Base-by-base conservation (phyloP, 2,888 invertebrate species). In the Tenthredo livida region DNA sequence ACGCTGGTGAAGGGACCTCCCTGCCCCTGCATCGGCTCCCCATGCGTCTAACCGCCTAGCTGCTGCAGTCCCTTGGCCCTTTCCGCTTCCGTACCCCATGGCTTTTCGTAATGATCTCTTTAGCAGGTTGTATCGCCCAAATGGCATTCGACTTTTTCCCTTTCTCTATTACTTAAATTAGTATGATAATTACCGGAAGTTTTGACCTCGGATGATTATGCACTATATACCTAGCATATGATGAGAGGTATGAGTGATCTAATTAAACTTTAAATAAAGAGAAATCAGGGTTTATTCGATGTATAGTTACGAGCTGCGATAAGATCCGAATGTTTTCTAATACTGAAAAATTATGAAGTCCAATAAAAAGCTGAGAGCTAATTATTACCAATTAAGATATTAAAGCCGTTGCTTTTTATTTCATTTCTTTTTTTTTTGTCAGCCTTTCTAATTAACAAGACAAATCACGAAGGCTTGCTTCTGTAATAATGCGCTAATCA, bases 1-100 rank as follows among this genome's bases (percentile, higher is more conserved):
- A 72, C 86, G 84, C 21, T n/a, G n/a, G 80, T 85, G 65, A 87
- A 90, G 61, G 87, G 92, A 90, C 91, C 90, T 93, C 93, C 91
- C 87, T 82, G 87, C 82, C 84, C 58, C 78, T 84, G 80, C 33
- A 58, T 78, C 82, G 85, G 82, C 84, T 86, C 83, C 84, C 85
- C 84, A 21, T 67, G 43, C 67, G 29, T 33, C 78, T 25, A 15
- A 21, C 58, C 80, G 37, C 29, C 75, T 29, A 17, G 33, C 78
- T 54, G 43, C n/a, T 47, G 75, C 17, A 40, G 21, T 21, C 65
- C 82, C 47, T 47, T n/a, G 67, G 12, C 50, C 33, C 47, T 43
- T 83, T 70, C 50, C 67, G 29, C 47, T 50, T 37, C 25, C 25
- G 54, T 54, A 54, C 82, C 83, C 83, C 83, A 83, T 83, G 47